Conservation (phyloP, 2,888 invertebrate genomes). For the Thera obeliscata region DNA sequence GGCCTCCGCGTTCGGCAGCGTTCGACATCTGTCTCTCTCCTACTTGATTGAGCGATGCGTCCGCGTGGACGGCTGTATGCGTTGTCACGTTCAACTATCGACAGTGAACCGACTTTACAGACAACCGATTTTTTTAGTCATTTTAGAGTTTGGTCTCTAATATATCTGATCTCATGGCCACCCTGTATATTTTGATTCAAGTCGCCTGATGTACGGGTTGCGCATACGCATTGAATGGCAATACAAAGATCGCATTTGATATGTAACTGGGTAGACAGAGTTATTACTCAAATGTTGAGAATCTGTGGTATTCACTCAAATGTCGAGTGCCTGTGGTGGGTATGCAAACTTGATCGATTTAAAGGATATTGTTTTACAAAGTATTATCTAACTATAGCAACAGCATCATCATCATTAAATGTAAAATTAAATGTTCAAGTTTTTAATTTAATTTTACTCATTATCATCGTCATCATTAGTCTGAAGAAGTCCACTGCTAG, state of each 20-base stretch:
- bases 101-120: too few species aligned
- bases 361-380: background rate
- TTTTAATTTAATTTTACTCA: too few species aligned
- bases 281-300: constrained; percentile 35
- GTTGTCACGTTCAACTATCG: too few species aligned
- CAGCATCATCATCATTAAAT: too few species aligned
- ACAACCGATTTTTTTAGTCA: too few species aligned
- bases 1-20: too few species aligned
- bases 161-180: background rate
- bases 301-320: constrained; percentile 16
- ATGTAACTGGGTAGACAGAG: constrained; percentile 38
- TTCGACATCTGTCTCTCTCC: too few species aligned
- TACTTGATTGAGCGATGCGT: too few species aligned
- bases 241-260: constrained; percentile 41
- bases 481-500: too few species aligned
- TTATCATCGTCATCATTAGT: too few species aligned
- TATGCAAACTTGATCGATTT: constrained; percentile 13
- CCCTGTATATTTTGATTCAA: constrained; percentile 23
- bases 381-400: background rate
- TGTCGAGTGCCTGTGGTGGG: constrained; percentile 15
- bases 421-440: too few species aligned
- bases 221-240: constrained; percentile 33
- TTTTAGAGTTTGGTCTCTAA: background rate
- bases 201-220: constrained; percentile 25
- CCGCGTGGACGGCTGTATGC: too few species aligned